Percentiles rank a stretch among this genome's conserved stretches.
Conservation (phyloP, 1,140 invertebrate genomes). For the Ephestia elutella region DNA sequence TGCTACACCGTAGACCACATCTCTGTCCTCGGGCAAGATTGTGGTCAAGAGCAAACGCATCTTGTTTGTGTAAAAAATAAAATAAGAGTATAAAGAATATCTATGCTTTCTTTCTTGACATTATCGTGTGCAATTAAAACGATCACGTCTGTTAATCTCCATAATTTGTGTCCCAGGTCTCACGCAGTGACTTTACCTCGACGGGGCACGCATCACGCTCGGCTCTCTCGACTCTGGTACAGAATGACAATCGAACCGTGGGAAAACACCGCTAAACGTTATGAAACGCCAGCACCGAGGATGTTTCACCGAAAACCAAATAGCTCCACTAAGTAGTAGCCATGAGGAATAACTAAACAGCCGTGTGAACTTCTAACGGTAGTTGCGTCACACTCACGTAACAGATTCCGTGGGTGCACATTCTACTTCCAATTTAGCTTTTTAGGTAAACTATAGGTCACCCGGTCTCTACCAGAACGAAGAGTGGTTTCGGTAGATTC, state of each 20-base stretch:
- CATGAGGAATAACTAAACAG: conserved; percentile 30
- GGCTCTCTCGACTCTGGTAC: conserved; percentile 24
- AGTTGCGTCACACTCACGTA: conserved; percentile 29
- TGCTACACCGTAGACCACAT: no score
- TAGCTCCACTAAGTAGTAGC: conserved; percentile 27
- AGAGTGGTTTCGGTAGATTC: no score
- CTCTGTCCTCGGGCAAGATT: no score
- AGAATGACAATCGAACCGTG: conserved; percentile 66
- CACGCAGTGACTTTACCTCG: conserved; percentile 40
- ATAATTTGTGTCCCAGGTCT: conserved; percentile 12
- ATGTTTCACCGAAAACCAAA: conserved; percentile 37
- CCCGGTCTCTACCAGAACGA: no score
- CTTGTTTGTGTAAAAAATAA: no score
- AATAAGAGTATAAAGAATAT: no score
- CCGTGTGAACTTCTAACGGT: conserved; percentile 42
- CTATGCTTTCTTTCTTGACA: no score
- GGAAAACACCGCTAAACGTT: conserved; percentile 51
- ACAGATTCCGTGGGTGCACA: conserved; percentile 14
- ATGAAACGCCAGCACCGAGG: conserved; percentile 43
- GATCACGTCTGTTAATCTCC: background rate
- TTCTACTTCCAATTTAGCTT: background rate
- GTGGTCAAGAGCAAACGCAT: no score
- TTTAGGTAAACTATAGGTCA: background rate
- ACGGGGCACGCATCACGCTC: conserved; percentile 48
- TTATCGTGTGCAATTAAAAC: no score